A percentile compares a stretch with the other conserved stretches of the same genome.
phyloP scores from a whole-genome alignment of 2,113 vertebrate genomes.

The Bettongia penicillata region DNA sequence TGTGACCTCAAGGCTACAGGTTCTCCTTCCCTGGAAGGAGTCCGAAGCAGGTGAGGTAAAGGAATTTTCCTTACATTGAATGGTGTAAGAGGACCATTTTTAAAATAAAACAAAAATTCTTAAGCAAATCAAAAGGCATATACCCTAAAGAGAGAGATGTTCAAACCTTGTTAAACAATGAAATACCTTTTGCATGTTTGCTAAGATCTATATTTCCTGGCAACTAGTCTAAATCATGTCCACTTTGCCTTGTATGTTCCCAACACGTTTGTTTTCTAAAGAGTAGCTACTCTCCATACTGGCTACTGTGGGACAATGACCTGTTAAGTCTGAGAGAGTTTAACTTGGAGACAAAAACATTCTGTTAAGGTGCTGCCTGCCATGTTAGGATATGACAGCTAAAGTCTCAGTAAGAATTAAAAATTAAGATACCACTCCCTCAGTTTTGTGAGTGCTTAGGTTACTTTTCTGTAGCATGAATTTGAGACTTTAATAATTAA shows the following conservation, averaged over 20 bases:
- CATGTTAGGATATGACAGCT: background rate
- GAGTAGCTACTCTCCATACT: background rate
- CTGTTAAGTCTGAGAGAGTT: conserved; percentile 8
- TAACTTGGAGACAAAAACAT: background rate
- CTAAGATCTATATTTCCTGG: background rate
- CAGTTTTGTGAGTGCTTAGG: background rate
- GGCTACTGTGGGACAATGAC: background rate
- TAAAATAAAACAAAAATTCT: background rate
- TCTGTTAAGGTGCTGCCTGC: background rate
- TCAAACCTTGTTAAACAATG: conserved; percentile 27
- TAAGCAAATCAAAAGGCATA: background rate
- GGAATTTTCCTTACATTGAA: background rate
- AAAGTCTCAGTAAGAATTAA: background rate
- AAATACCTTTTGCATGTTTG: background rate
- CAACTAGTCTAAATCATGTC: background rate
- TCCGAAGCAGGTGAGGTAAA: background rate
- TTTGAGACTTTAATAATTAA: background rate
- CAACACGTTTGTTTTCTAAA: conserved; percentile 26
- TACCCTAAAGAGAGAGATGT: conserved; percentile 13
- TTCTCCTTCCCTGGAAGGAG: background rate
- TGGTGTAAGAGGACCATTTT: background rate
- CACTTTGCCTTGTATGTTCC: background rate
- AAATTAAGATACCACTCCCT: background rate
- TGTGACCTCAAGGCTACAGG: no score
- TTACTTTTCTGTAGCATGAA: background rate